Percentiles rank a stretch among this genome's conserved stretches.
phyloP scores from a whole-genome alignment of 2,888 invertebrate genomes.

The Sericinus montela region DNA sequence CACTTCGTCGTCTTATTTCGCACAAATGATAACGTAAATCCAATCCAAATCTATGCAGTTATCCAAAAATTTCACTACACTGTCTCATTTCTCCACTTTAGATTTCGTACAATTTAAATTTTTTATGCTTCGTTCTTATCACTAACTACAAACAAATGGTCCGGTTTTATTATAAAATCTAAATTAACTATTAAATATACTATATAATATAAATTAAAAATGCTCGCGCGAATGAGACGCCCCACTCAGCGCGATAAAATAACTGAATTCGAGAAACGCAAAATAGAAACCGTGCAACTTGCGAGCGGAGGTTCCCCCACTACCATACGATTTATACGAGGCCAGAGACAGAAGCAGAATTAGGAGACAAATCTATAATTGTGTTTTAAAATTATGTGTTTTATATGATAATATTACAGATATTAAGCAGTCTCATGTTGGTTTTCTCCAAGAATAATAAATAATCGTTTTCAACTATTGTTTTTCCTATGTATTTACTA shows the following conservation, averaged over 20 bases:
- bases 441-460: neutral
- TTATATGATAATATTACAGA: neutral
- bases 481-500: conserved; percentile 51
- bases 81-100: conserved; percentile 42
- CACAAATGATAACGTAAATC: conserved; percentile 47
- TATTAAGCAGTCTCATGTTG: neutral
- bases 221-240: conserved; percentile 54
- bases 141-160: conserved; percentile 41
- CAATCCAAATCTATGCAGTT: conserved; percentile 47
- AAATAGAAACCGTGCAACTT: conserved; percentile 76
- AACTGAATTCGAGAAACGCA: conserved; percentile 74
- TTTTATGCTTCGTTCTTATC: conserved; percentile 31
- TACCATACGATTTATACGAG: conserved; percentile 66
- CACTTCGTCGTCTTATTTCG: conserved; percentile 39
- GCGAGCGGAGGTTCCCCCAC: conserved; percentile 67
- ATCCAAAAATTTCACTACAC: conserved; percentile 55
- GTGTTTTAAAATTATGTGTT: no score
- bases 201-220: conserved; percentile 48
- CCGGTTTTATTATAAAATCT: conserved; percentile 46
- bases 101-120: conserved; percentile 36
- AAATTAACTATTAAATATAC: conserved; percentile 51
- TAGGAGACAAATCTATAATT: conserved; percentile 42
- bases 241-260: conserved; percentile 63
- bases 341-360: conserved; percentile 60
- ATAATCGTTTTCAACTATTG: conserved; percentile 28